Evolutionary conservation across 2,888 invertebrate genomes (phyloP).

Genomic region (Nyleta sp.): DNA sequence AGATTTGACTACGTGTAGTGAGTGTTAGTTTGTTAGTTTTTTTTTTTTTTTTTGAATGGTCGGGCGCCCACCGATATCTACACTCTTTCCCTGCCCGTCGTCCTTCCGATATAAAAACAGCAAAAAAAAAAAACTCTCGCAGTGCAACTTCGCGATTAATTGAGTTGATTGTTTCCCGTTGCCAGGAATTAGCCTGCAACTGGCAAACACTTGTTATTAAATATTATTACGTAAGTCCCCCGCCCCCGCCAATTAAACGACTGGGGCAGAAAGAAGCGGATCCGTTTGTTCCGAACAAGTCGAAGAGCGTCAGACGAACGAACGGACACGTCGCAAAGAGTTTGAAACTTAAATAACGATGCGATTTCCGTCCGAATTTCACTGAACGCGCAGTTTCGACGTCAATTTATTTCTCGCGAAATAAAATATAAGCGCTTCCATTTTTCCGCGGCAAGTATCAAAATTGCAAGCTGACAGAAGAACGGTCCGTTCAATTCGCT

Average conservation of each 20-base stretch:
- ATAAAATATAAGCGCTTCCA: slow-evolving; percentile 8
- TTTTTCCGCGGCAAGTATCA: slow-evolving; percentile 10
- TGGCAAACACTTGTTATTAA: slow-evolving; percentile 29
- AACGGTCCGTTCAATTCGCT: background rate
- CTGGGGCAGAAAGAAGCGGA: background rate
- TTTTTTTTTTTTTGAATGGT: too few species aligned
- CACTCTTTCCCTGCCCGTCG: too few species aligned
- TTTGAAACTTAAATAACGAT: slow-evolving; percentile 28
- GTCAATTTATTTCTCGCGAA: slow-evolving; percentile 25
- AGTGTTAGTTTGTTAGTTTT: too few species aligned
- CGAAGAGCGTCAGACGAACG: background rate
- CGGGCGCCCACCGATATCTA: too few species aligned
- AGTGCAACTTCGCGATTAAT: slow-evolving; percentile 16
- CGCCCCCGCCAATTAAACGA: slow-evolving; percentile 16
- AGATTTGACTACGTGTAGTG: too few species aligned
- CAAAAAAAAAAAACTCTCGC: too few species aligned
- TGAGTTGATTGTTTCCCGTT: slow-evolving; percentile 27
- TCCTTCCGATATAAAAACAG: too few species aligned
- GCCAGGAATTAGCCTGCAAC: slow-evolving; percentile 3
- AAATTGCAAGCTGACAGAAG: slow-evolving; percentile 11
- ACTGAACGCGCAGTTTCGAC: slow-evolving; percentile 15
- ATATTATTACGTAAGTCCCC: background rate
- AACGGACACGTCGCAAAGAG: slow-evolving; percentile 3
- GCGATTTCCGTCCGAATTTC: slow-evolving; percentile 7
- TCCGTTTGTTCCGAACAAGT: background rate